Evolutionary conservation across 2,888 invertebrate genomes (phyloP), one percentile per base, ranked within the genome.

Genomic region (Cryptocheilus praepositus): DNA sequence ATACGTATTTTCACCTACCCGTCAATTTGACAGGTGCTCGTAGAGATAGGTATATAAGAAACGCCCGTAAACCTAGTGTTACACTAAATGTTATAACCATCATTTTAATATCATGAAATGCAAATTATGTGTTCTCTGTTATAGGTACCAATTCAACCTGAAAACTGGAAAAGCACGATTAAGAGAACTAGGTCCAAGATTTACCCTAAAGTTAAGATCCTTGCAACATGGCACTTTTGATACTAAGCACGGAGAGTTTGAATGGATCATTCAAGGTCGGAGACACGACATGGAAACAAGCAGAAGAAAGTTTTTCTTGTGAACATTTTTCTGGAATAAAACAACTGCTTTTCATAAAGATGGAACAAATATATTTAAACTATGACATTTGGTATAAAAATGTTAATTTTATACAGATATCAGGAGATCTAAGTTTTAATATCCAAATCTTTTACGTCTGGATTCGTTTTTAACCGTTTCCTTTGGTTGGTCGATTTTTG

Each of bases 191-290:
- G 99, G 99, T 0, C 99, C 99, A 0, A 91, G 98, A 77, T 99
- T 99, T 89, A 99, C 99, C 0, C 89, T 99, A 45, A 96, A 96
- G 87, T 90, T 99, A 72, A 92, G 95, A 71, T 98, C 97, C 0
- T 89, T 99, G 53, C 99, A 99, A 88, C 96, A 97, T 86, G 99
- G 99, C 58, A 97, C 97, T 0, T 99, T 99, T 89, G 98, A 99
- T 89, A 96, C 97, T 57, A 98, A 98, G 89, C 95, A 93, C 82
- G 99, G 99, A 0, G 97, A 99, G 89, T 99, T 95, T 88, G 96
- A 98, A 88, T 99, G 98, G 98, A 94, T 97, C 76, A 94, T 95
- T 80, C 93, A 94, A 63, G 96, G 96, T 72, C 93, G 96, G 89
- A 91, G 99, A 21, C 98, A 98, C 89, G 94, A 95, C 82, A 93